phyloP scores from a whole-genome alignment of 2,797 vertebrate species.

The Urophycis tenuis region DNA sequence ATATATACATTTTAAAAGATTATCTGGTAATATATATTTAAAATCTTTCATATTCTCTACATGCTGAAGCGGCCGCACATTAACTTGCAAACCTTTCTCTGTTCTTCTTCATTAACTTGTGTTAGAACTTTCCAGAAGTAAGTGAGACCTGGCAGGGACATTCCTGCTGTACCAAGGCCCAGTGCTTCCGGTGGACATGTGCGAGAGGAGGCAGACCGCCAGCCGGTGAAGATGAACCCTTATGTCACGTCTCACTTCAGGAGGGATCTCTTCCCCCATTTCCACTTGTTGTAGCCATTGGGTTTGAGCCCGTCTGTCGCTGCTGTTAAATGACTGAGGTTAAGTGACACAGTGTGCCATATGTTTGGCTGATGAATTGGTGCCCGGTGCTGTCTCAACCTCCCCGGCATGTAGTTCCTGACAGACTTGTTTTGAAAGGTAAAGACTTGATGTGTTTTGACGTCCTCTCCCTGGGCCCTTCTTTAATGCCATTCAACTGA shows the following conservation, averaged over 20 bases:
- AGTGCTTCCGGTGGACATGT: constrained; percentile 37
- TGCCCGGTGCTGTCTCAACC: constrained; percentile 20
- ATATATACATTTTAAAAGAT: neutral
- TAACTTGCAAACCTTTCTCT: neutral
- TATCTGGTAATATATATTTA: neutral
- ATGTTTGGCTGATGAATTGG: constrained; percentile 17
- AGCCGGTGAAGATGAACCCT: constrained; percentile 59
- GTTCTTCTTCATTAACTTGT: neutral
- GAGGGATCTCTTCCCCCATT: constrained; percentile 65
- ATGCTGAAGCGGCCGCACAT: neutral
- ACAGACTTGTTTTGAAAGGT: constrained; percentile 37
- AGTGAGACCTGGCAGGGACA: neutral
- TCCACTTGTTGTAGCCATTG: constrained; percentile 56
- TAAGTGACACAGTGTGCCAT: constrained; percentile 24
- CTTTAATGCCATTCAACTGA: neutral
- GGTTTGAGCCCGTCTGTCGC: constrained; percentile 17
- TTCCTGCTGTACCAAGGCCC: constrained; percentile 8
- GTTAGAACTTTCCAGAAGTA: neutral
- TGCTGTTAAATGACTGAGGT: neutral
- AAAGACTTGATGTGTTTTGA: constrained; percentile 28
- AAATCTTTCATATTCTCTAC: neutral
- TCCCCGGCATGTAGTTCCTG: constrained; percentile 16
- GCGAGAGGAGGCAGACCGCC: constrained; percentile 36
- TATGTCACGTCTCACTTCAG: constrained; percentile 63
- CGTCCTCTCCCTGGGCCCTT: neutral